Base-by-base conservation (phyloP, 2,888 invertebrate genomes). In the Arge pagana region DNA sequence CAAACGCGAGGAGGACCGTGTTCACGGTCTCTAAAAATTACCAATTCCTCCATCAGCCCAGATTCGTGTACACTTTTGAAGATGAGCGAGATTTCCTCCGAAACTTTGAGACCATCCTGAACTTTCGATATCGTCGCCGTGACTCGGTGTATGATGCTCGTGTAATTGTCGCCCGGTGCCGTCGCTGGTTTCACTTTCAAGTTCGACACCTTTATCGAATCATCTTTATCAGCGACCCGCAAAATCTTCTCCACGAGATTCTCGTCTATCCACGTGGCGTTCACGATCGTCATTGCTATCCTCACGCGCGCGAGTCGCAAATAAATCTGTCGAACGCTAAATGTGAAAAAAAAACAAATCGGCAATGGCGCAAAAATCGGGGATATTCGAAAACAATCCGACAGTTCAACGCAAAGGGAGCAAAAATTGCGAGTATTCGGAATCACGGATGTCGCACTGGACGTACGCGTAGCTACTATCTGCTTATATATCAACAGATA, bases 121-220 rank as follows among this genome's bases (percentile, higher is more conserved):
- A 43, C 48, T 2, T 53, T 60, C 1, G 58, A 51, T 35, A 61
- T 68, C 31, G 74, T 66, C 4, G 65, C 52, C 21, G 10, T 41
- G 5, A 60, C 55, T 3, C 76, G 70, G 18, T 66, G 41, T 70
- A 76, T 72, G n/a, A 72, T 70, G 56, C 76, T 76, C 3, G 70
- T 64, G 33, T 76, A 76, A 63, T 76, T 76, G 55, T 76, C 75
- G 36, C 74, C 76, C 54, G 70, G 68, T 26, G 40, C 58, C 3
- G 74, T 74, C 0, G 75, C 76, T 1, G 72, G 60, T 31, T 67
- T 72, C 1, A 60, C 52, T 13, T 24, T 26, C 28, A 74, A 36
- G 53, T 67, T 59, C 37, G 53, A 64, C 40, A 76, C 68, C 23
- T 58, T 42, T 39, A 75, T 60, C 11, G 65, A 61, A 15, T 56